These are phyloP conservation scores for Tichodroma muraria DNA, from an alignment of 2,113 vertebrate genomes.

Conservation along the genomic window DNA sequence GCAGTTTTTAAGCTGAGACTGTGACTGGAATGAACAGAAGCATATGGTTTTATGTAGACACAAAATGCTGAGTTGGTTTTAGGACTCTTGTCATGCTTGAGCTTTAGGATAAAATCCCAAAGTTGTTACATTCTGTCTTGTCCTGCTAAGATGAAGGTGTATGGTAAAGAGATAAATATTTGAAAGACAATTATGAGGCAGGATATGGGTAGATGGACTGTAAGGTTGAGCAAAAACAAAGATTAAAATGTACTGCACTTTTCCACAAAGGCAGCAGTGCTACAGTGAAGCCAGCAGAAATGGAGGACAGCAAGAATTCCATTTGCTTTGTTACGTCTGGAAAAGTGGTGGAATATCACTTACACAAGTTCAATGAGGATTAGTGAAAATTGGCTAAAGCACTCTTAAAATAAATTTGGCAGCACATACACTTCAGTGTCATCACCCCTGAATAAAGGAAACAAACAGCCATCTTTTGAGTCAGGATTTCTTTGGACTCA, in stretches of 20 bases:
- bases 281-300: neutral
- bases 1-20: neutral
- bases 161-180: neutral
- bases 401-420: slow-evolving; percentile 25
- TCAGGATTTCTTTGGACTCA: slow-evolving; percentile 13
- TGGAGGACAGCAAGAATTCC: neutral
- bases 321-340: neutral
- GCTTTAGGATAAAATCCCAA: neutral
- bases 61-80: neutral
- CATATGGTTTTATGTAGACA: neutral
- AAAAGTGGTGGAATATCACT: neutral
- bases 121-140: neutral
- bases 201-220: neutral
- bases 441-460: neutral
- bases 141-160: neutral
- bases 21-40: neutral
- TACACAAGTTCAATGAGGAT: neutral
- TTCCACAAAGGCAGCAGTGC: neutral
- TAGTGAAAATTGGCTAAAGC: neutral
- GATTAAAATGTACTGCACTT: neutral
- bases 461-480: neutral
- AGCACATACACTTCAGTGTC: neutral
- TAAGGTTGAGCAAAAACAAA: neutral
- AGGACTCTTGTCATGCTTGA: neutral
- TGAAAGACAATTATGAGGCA: neutral